Base-by-base conservation (phyloP, 1,140 invertebrate genomes). In the Habropoda laboriosa region DNA sequence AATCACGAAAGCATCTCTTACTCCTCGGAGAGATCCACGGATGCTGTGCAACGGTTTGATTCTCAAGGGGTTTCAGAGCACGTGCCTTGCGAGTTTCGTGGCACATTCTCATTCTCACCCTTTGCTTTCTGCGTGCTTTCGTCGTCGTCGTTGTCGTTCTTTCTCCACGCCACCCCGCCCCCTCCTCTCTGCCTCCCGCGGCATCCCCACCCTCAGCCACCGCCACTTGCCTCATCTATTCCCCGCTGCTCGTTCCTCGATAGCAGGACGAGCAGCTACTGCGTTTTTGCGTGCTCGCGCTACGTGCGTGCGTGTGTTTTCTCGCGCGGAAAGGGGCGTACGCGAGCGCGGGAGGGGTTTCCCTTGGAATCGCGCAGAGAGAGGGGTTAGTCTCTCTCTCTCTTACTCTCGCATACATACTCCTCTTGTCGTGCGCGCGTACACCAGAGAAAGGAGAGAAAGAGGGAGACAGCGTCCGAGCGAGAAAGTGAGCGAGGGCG, bases 251-350 rank as follows among this genome's bases (percentile, higher is more conserved):
- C 32, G 16, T 18, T 51, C n/a, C 24, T 21, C 57, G 35, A 12
- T 35, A 42, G 27, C 45, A 30, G 32, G 38, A n/a, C 57, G 58
- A 72, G 47, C n/a, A 72, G 47, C n/a, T 51, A 27, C 40, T 55
- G 35, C 68, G 27, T 61, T 67, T 71, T 53, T 42, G 24, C 45
- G 32, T 47, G 18, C 51, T 27, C 61, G 38, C 49, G 21, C 35
- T 78, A 40, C 51, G 64, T 77, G 60, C 27, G 16, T 67, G 27
- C 68, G 47, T 38, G 40, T 38, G 45, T 16, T 74, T 78, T 74
- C 61, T 63, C 83, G 82, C 71, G 83, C 57, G 78, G 75, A 80
- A 73, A 74, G 79, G 85, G 74, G 77, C 66, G 74, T 70, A 72
- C 55, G 79, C 73, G 21, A 40, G 45, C 42, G 84, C 66, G 79